Percentiles rank a stretch among this genome's conserved stretches.
phyloP scores from a whole-genome alignment of 1,140 invertebrate genomes.

The Aporrectodea caliginosa region DNA sequence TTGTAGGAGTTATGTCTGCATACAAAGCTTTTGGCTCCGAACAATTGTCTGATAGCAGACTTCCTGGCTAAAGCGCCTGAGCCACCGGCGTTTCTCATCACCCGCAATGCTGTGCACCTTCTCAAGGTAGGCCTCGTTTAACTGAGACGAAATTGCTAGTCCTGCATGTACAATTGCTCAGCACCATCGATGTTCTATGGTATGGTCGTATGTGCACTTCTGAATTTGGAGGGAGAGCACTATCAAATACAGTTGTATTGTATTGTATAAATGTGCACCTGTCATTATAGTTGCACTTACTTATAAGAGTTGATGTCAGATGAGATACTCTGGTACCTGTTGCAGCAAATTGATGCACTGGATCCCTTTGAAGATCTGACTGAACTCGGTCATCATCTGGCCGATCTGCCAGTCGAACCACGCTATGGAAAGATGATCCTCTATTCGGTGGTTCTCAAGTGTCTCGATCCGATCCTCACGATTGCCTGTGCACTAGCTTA shows the following conservation, averaged over 20 bases:
- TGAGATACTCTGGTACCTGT: too few species aligned
- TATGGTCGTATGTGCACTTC: too few species aligned
- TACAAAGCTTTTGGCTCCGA: conserved; percentile 76
- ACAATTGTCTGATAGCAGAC: conserved; percentile 72
- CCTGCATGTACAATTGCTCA: too few species aligned
- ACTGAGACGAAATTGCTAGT: too few species aligned
- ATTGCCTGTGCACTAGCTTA: conserved; percentile 81
- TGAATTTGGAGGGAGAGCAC: too few species aligned
- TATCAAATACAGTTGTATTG: too few species aligned
- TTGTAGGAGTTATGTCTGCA: conserved; percentile 83
- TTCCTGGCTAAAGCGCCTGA: conserved; percentile 78
- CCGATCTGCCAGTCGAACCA: conserved; percentile 87
- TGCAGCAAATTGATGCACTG: conserved; percentile 75
- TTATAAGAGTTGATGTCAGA: too few species aligned
- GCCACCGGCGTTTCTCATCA: conserved; percentile 72
- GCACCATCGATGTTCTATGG: too few species aligned
- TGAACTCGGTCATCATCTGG: conserved; percentile 76
- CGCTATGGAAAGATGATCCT: conserved; percentile 86
- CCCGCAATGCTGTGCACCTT: conserved; percentile 70
- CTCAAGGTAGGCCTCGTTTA: conserved; percentile 60
- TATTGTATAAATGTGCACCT: too few species aligned
- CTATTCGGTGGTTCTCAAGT: conserved; percentile 84
- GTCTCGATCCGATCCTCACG: conserved; percentile 88
- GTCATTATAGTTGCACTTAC: too few species aligned
- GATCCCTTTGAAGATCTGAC: conserved; percentile 74